Percentiles rank a stretch among this genome's conserved stretches.
These are phyloP conservation scores for Shargacucullia verbasci DNA, from an alignment of 2,888 invertebrate genomes.

Conservation along the genomic window DNA sequence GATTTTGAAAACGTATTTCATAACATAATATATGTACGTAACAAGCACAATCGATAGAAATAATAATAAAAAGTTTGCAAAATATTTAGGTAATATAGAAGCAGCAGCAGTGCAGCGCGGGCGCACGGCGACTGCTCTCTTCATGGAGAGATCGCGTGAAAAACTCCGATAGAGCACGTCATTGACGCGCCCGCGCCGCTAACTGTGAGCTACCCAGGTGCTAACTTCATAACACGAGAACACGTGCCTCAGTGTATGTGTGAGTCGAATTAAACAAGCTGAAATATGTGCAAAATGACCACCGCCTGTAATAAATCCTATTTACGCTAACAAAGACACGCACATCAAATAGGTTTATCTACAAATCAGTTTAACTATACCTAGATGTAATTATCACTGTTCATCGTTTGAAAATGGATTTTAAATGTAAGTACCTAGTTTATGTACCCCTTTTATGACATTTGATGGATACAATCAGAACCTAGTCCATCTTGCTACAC, in stretches of 20 bases:
- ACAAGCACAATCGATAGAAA: conserved; percentile 40
- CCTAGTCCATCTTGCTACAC: too few relatives aligned
- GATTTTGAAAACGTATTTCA: conserved; percentile 38
- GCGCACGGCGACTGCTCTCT: conserved; percentile 82
- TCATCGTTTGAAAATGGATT: too few relatives aligned
- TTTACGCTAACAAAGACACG: conserved; percentile 23
- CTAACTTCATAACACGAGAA: conserved; percentile 55
- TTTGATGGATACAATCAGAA: too few relatives aligned
- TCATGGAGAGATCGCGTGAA: conserved; percentile 87
- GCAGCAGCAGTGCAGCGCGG: conserved; percentile 74
- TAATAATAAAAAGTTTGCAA: conserved; percentile 42
- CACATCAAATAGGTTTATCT: conserved; percentile 16
- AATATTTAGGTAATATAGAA: conserved; percentile 57
- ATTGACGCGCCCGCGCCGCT: conserved; percentile 60
- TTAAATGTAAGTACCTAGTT: too few relatives aligned
- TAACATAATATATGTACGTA: conserved; percentile 45
- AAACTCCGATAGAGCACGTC: conserved; percentile 82
- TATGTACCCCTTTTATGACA: too few relatives aligned
- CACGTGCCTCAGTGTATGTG: conserved; percentile 46
- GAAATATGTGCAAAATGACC: conserved; percentile 41
- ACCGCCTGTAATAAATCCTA: conserved; percentile 37
- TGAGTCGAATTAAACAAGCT: conserved; percentile 49
- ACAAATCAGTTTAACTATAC: too few relatives aligned
- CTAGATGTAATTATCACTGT: too few relatives aligned
- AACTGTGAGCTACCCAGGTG: conserved; percentile 42